Evolutionary conservation across 2,888 invertebrate genomes (phyloP).

Genomic region (Erebia epiphron): DNA sequence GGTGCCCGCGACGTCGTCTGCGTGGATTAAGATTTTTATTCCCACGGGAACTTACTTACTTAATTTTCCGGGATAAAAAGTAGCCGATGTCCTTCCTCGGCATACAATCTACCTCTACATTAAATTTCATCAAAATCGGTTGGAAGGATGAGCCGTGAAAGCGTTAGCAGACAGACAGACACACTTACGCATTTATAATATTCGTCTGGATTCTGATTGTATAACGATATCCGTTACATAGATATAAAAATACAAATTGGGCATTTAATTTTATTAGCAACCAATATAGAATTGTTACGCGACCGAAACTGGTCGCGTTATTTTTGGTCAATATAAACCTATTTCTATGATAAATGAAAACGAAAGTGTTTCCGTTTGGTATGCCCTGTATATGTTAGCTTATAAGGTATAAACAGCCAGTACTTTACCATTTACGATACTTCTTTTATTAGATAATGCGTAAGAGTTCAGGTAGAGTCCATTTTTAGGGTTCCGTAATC

Average conservation of each 20-base stretch:
- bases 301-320: slow-evolving; percentile 12
- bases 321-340: slow-evolving; percentile 28
- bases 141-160: no score
- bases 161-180: no score
- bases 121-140: no score
- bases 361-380: slow-evolving; percentile 20
- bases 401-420: slow-evolving; percentile 5
- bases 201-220: no score
- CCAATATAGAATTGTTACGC: slow-evolving; percentile 29
- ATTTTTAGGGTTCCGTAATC: neutral
- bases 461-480: neutral
- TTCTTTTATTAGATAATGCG: neutral
- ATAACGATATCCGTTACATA: neutral
- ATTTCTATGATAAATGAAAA: slow-evolving; percentile 40
- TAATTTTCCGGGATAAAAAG: no score
- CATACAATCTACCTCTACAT: no score
- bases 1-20: no score
- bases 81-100: no score
- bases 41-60: no score
- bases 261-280: slow-evolving; percentile 7
- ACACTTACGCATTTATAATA: no score
- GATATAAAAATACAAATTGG: neutral
- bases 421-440: slow-evolving; percentile 4
- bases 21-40: no score
- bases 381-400: neutral